Evolutionary conservation across 2,888 invertebrate genomes (phyloP).

Genomic region (Aproaerema taeniolella): DNA sequence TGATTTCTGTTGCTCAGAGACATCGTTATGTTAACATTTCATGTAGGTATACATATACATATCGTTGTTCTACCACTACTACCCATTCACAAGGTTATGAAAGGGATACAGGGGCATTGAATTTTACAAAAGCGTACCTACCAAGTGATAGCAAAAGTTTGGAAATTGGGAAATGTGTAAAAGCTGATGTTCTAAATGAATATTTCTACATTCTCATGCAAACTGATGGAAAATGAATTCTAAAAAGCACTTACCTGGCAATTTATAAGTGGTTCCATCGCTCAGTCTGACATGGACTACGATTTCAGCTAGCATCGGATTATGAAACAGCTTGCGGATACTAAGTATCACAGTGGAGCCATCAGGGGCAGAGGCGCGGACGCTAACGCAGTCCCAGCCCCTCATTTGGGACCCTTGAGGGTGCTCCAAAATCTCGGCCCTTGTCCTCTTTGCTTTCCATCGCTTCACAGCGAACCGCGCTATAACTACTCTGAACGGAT

Average conservation of each 20-base stretch:
- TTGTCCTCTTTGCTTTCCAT: conserved; percentile 45
- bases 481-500: conserved; percentile 52
- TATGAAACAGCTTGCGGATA: conserved; percentile 62
- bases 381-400: conserved; percentile 55
- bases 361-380: conserved; percentile 75
- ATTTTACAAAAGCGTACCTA: too few species aligned
- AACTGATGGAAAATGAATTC: too few species aligned
- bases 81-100: too few species aligned
- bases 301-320: conserved; percentile 71
- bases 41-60: too few species aligned
- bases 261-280: conserved; percentile 49
- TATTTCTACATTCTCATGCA: too few species aligned
- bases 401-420: conserved; percentile 34
- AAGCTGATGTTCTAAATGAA: too few species aligned
- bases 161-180: too few species aligned
- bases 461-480: conserved; percentile 53
- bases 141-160: too few species aligned
- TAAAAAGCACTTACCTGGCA: conserved; percentile 55
- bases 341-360: conserved; percentile 75
- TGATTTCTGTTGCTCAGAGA: too few species aligned
- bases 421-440: conserved; percentile 34
- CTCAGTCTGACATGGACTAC: conserved; percentile 66
- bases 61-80: too few species aligned
- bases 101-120: too few species aligned
- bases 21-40: too few species aligned